A percentile compares a stretch with the other conserved stretches of the same genome.
These are phyloP conservation scores for Melanotaenia trifasciata DNA, from an alignment of 2,797 vertebrate species.

Conservation along the genomic window DNA sequence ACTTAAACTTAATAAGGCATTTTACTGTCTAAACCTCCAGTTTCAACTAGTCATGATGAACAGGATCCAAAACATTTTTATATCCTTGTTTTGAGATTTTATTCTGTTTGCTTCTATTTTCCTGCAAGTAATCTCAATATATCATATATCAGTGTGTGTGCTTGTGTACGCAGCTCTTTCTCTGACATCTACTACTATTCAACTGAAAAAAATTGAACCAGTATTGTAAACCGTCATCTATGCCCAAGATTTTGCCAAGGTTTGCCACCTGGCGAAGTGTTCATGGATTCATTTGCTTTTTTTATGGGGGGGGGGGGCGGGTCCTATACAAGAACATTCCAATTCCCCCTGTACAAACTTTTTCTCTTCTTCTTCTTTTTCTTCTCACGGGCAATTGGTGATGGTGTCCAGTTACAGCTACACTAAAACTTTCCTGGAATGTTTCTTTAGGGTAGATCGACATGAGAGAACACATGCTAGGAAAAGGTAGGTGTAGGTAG, in stretches of 20 bases:
- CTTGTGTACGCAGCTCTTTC: not conserved
- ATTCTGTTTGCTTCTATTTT: not conserved
- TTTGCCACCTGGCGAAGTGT: constrained; percentile 6
- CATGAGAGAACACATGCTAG: constrained; percentile 65
- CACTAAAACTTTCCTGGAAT: constrained; percentile 72
- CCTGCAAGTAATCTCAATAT: not conserved
- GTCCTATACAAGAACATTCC: constrained; percentile 21
- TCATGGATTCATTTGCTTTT: constrained; percentile 31
- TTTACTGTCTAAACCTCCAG: constrained; percentile 35
- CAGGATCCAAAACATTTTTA: not conserved
- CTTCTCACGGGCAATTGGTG: constrained; percentile 38
- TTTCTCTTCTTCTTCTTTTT: constrained; percentile 8
- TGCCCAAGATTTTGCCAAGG: not conserved
- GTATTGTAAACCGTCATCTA: not conserved
- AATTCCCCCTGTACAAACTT: constrained; percentile 38
- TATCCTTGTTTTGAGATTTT: not conserved
- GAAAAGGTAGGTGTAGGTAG: constrained; percentile 63
- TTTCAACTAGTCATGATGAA: constrained; percentile 13
- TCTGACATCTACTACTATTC: not conserved
- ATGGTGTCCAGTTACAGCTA: constrained; percentile 64
- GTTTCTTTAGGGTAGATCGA: constrained; percentile 71
- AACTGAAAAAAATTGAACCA: not conserved
- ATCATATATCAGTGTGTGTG: not conserved
- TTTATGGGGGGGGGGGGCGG: constrained; percentile 12
- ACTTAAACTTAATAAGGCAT: constrained; percentile 42